Conservation (phyloP, 1,140 invertebrate species). For the Drosophila quadrilineata region DNA sequence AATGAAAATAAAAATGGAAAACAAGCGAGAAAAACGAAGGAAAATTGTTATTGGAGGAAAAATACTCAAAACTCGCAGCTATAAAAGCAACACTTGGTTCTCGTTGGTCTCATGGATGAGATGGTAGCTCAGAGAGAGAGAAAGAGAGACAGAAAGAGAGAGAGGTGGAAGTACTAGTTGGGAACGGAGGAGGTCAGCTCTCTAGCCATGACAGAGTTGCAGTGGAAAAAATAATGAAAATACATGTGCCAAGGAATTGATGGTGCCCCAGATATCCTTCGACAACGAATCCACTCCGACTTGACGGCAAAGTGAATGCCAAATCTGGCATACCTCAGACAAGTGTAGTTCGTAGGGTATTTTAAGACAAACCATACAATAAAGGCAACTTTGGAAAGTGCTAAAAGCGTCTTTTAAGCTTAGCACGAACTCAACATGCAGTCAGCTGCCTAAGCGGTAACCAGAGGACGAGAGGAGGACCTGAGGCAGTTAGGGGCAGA, state of each 20-base stretch:
- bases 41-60: conserved; percentile 32
- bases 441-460: too few relatives aligned
- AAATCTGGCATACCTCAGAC: not conserved
- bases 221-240: conserved; percentile 5
- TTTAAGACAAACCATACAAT: conserved; percentile 12
- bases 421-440: conserved; percentile 15
- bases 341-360: not conserved
- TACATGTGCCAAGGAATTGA: not conserved
- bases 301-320: not conserved
- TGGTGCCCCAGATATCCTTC: not conserved
- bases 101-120: not conserved
- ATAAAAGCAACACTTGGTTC: conserved; percentile 51
- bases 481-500: too few relatives aligned
- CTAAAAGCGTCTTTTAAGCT: conserved; percentile 62
- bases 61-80: conserved; percentile 13
- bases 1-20: conserved; percentile 24
- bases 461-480: not conserved
- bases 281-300: too few relatives aligned
- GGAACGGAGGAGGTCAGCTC: too few relatives aligned
- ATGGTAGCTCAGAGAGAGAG: not conserved
- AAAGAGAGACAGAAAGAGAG: not conserved
- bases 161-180: not conserved
- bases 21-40: not conserved
- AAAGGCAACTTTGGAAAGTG: conserved; percentile 51
- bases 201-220: conserved; percentile 4